Evolutionary conservation across 2,113 vertebrate genomes (phyloP), one percentile per base, ranked within the genome.

Genomic region (Ailuropoda melanoleuca): DNA sequence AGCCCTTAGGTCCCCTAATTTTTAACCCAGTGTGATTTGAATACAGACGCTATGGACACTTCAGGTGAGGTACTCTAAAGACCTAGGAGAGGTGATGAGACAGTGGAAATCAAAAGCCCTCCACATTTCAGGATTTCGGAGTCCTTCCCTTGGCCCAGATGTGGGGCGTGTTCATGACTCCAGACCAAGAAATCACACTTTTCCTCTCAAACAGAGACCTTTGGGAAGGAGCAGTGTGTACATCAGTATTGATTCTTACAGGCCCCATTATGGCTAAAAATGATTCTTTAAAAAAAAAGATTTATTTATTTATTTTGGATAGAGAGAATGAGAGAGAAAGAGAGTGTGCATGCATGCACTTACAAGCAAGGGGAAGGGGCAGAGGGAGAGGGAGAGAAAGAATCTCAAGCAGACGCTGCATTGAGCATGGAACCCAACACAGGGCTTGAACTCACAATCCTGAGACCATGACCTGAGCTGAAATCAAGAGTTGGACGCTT

Each of bases 201-300:
- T 31, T 62, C 37, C 37, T 95, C 48, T 97, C 75, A 84, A 58
- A 93, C 90, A 90, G 77, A 83, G 62, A 60, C 80, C 60, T 50
- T 56, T 93, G 68, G 74, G 72, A 74, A 81, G 75, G 43, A 62
- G 60, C 94, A 56, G 53, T 83, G 50, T 83, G 75, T 95, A 96
- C 75, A 95, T 96, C 96, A 92, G 56, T 60, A 81, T 81, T 88
- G 82, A 70, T 92, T 56, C 84, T 95, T 60, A 70, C 13, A 72
- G 26, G 19, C 88, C n/a, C 75, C 80, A 48, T 43, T 68, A 50
- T 75, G 62, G 9, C 87, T 97, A 87, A 66, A 85, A 68, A 84
- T 94, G 90, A 62, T 80, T 46, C 24, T 94, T 21, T 56, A 64
- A 64, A 64, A 60, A 29, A 60, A 26, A 17, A 34, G 14, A 15